These are phyloP conservation scores for Urosaurus nigricauda DNA, from an alignment of 2,797 vertebrate species.

Conservation along the genomic window DNA sequence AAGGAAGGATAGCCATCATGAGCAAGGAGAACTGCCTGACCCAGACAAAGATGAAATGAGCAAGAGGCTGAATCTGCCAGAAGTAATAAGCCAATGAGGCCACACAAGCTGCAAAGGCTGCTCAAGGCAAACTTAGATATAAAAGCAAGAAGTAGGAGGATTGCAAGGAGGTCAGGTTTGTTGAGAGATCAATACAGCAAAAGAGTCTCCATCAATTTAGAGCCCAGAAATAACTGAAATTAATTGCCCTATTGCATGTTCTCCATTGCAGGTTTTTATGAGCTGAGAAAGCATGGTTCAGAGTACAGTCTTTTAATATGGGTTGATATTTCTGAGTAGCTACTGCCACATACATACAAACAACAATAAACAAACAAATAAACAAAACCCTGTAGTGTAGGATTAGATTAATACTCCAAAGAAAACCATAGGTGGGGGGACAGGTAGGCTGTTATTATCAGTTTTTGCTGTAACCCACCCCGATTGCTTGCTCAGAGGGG, in stretches of 20 bases:
- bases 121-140: conserved; percentile 26
- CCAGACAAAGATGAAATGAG: conserved; percentile 45
- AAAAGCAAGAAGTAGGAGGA: conserved; percentile 33
- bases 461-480: too few species aligned
- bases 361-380: background rate
- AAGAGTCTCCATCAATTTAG: background rate
- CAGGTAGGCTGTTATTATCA: background rate
- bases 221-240: conserved; percentile 19
- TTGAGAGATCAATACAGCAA: conserved; percentile 28
- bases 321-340: background rate
- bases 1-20: conserved; percentile 38
- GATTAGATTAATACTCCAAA: background rate
- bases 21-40: conserved; percentile 37
- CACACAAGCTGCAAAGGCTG: conserved; percentile 29
- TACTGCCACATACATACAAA: background rate
- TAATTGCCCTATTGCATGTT: background rate
- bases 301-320: background rate
- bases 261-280: conserved; percentile 3
- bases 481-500: too few species aligned
- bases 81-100: conserved; percentile 40
- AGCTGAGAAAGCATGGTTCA: background rate
- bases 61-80: conserved; percentile 38
- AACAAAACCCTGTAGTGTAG: background rate
- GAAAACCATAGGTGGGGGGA: background rate
- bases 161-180: background rate